Evolutionary conservation across 2,113 vertebrate species (phyloP), one percentile per base, ranked within the genome.

Genomic region (Eretmochelys imbricata): DNA sequence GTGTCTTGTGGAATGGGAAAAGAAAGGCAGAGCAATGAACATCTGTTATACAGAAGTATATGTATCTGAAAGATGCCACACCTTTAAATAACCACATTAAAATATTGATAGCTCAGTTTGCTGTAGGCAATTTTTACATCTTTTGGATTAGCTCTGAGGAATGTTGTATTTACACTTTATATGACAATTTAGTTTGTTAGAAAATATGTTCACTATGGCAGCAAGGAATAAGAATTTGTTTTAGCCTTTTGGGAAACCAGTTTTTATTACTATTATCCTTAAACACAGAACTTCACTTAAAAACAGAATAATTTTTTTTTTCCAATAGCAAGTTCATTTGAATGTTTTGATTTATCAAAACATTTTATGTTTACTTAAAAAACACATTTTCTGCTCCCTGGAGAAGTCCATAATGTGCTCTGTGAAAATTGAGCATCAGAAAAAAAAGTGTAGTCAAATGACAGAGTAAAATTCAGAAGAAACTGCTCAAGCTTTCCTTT

Each of bases 301-400:
- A 95, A 96, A 91, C 76, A 94, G 85, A 97, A 86, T 84, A 92
- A 27, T 91, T 72, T 91, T 72, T 91, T 88, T 92, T 91, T 94
- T 84, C 29, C 76, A 94, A 90, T 81, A 96, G 82, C 95, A 97
- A 91, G 95, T 93, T 98, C 82, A 97, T 97, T 97, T 97, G 84
- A 96, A 96, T 98, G 91, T 97, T 98, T 98, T 98, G 97, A 98
- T 98, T 98, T 98, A 98, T 97, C 93, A 97, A 94, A 97, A 53
- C 87, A 91, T 97, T 97, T 97, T 94, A 94, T 97, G 82, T 97
- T 97, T 97, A 96, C 95, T 97, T 97, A 90, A 98, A 97, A 97
- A 97, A 84, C 25, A 90, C 91, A 94, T 94, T 96, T 98, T 96
- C 81, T 87, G 19, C 80, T 98, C 97, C 96, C 98, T 93, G 55